These are phyloP conservation scores for Perccottus glenii DNA, from an alignment of 2,113 vertebrate genomes.

Conservation along the genomic window DNA sequence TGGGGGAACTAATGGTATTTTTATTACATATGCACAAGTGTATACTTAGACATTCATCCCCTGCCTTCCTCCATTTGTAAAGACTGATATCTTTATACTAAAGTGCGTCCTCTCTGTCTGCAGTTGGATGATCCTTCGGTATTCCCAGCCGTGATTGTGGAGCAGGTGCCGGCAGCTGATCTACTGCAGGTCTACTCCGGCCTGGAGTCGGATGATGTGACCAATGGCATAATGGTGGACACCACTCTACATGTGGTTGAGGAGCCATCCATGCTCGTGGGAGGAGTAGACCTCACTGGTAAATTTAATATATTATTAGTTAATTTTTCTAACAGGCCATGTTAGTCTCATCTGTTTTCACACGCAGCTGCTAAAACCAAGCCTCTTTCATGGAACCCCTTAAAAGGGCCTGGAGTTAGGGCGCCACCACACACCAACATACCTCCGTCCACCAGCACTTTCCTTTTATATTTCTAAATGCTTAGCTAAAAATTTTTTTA, in stretches of 20 bases:
- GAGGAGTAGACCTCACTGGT: slow-evolving; percentile 84
- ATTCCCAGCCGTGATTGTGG: slow-evolving; percentile 88
- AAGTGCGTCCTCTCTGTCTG: slow-evolving; percentile 20
- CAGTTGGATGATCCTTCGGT: slow-evolving; percentile 88
- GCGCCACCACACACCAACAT: too few relatives aligned
- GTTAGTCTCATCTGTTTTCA: too few relatives aligned
- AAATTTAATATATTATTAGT: background rate
- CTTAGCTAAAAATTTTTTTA: too few relatives aligned
- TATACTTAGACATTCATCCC: slow-evolving; percentile 12
- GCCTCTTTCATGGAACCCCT: too few relatives aligned
- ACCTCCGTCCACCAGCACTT: too few relatives aligned
- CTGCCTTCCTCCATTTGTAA: too few relatives aligned
- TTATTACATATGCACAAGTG: slow-evolving; percentile 36
- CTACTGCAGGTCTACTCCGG: slow-evolving; percentile 89
- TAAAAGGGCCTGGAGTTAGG: too few relatives aligned
- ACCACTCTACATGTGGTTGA: slow-evolving; percentile 82
- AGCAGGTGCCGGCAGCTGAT: slow-evolving; percentile 86
- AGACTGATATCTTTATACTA: background rate
- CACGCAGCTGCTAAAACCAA: too few relatives aligned
- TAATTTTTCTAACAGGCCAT: too few relatives aligned
- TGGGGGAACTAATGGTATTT: slow-evolving; percentile 48
- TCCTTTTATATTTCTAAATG: too few relatives aligned
- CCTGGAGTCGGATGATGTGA: slow-evolving; percentile 84
- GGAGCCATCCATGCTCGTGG: slow-evolving; percentile 81
- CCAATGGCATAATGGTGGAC: slow-evolving; percentile 84